Evolutionary conservation across 2,797 vertebrate genomes (phyloP), one percentile per base, ranked within the genome.

Genomic region (Poeciliopsis presidionis): DNA sequence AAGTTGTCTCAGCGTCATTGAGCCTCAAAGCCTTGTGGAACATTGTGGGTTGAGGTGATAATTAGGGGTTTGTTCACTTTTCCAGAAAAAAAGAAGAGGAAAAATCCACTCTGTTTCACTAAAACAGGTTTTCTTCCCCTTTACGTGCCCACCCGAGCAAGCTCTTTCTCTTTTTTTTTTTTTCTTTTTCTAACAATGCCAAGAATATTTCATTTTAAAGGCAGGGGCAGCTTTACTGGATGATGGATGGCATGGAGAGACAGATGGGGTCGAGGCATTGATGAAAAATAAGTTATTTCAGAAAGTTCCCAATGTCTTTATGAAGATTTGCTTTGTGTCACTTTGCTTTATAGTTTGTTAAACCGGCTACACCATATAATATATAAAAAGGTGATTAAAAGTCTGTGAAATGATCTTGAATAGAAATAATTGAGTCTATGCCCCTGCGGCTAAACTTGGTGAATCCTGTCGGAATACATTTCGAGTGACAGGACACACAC

Each of bases 41-140:
- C 78, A 80, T 86, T 94, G 78, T 83, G 86, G 90, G 89, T 83
- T 90, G 91, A 75, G 87, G 88, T 18, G 77, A 93, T 94, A 94
- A 94, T 94, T 91, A 92, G 82, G 92, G 93, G 90, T 91, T 94
- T 93, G 90, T 91, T 91, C 93, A 82, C 74, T 87, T 65, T 91
- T 70, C 85, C 22, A 79, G 82, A 41, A 84, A 67, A 70, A 45
- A 30, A 45, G 41, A 70, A 87, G 43, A 61, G 43, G 76, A 77
- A 57, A 78, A 84, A 89, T 86, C 88, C 83, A 92, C 86, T 87
- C 75, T 46, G 74, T 88, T 90, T 89, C 72, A 61, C 85, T 79
- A 83, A 85, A 77, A 74, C 74, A 77, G 72, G 86, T 82, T 70
- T 84, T 88, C 81, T 78, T 73, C 82, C 59, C 71, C 3, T 78